Base-by-base conservation (phyloP, 2,113 vertebrate species). In the Oncorhynchus tshawytscha region DNA sequence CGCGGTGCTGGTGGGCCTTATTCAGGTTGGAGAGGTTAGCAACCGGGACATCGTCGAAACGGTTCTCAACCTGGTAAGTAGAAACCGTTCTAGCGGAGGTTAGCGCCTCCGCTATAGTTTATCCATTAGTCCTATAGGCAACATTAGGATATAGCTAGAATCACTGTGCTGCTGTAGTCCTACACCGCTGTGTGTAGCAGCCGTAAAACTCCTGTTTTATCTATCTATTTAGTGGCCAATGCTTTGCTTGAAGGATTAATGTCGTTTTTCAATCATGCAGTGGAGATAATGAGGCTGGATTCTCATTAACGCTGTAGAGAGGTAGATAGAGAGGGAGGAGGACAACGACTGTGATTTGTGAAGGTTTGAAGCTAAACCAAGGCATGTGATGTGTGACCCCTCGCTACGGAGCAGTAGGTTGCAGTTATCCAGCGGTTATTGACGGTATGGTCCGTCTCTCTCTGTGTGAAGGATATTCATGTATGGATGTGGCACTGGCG, bases 31-130 rank as follows among this genome's bases (percentile, higher is more conserved):
- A 54, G 97, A 99, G 95, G 97, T 99, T 90, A 99, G 95, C 96
- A 99, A 98, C 95, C 87, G 97, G 93, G 97, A 99, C 92, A 99
- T 99, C 95, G 97, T 99, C 94, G 97, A 99, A 94, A 99, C 97
- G 4, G 97, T 99, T 86, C 93, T 99, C 85, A 99, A 99, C 93
- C 96, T 99, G 97, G 97, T 99, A 95, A 99, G 97, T 74, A 51
- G 49, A 51, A 16, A 16, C 13, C 9, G 49, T 4, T 51, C 15
- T 39, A 39, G 34, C 2, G 13, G 11, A 51, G 2, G 49, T 9
- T 51, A 15, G 49, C 49, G 11, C 15, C 49, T 3, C 49, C 49
- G 49, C 49, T 51, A 3, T 39, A 39, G 34, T 1, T 39, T 8
- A 13, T 29, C 62, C 49, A 13, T 77, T 81, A 84, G 80, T 77